phyloP scores from a whole-genome alignment of 2,797 vertebrate species.

The Acipenser ruthenus region DNA sequence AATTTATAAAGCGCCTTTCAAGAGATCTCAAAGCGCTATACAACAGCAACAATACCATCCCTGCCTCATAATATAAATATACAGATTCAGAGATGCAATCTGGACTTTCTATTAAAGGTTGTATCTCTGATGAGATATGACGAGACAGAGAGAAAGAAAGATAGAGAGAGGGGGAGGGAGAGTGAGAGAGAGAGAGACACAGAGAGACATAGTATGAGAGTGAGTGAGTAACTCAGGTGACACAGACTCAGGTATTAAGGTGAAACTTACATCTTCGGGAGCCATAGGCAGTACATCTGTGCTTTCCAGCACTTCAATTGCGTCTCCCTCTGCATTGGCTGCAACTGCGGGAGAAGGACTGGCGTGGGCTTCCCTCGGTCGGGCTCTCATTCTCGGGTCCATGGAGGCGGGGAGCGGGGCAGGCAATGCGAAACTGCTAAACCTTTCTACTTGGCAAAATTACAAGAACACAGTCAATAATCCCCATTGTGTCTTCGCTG shows the following conservation, averaged over 20 bases:
- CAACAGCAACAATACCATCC: too few species aligned
- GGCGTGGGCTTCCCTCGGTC: conserved; percentile 51
- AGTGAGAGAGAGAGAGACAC: background rate
- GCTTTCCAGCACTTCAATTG: conserved; percentile 85
- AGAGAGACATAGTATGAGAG: background rate
- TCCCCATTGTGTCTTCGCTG: background rate
- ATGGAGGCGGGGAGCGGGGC: background rate
- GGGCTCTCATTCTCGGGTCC: conserved; percentile 55
- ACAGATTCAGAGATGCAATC: too few species aligned
- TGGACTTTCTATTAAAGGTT: too few species aligned
- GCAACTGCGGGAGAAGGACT: conserved; percentile 80
- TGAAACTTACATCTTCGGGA: conserved; percentile 58
- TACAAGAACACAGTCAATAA: too few species aligned
- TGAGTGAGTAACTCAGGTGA: conserved; percentile 34
- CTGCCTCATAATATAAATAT: too few species aligned
- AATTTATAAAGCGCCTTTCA: too few species aligned
- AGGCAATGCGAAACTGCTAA: background rate
- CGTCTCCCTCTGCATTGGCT: conserved; percentile 77
- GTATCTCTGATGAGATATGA: too few species aligned
- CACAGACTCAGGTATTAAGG: conserved; percentile 42
- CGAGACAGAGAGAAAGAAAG: background rate
- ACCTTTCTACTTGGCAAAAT: too few species aligned
- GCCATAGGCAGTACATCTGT: conserved; percentile 60
- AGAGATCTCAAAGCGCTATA: too few species aligned
- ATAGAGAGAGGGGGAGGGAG: conserved; percentile 10